Evolutionary conservation across 2,888 invertebrate species (phyloP).

Genomic region (Caenorhabditis japonica): DNA sequence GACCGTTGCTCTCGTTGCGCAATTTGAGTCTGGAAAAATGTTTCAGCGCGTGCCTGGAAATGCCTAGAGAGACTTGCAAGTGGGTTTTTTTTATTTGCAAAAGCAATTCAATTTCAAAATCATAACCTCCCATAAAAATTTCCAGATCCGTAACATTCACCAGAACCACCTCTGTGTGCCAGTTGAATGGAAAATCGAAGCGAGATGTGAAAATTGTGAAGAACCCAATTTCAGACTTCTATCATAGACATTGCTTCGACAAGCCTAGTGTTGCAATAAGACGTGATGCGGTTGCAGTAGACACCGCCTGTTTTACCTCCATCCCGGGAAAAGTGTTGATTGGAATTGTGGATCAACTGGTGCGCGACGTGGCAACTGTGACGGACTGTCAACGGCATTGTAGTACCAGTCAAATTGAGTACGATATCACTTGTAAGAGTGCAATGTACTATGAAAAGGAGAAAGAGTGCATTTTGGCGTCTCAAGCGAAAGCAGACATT

Average conservation of each 20-base stretch:
- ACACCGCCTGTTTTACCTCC: constrained; percentile 39
- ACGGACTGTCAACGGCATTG: constrained; percentile 62
- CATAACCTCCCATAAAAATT: too few relatives aligned
- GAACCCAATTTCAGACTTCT: constrained; percentile 58
- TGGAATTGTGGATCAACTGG: constrained; percentile 68
- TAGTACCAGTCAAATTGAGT: constrained; percentile 53
- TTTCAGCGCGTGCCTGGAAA: constrained; percentile 50
- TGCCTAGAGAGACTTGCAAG: constrained; percentile 53
- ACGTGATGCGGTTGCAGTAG: constrained; percentile 29
- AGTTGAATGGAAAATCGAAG: constrained; percentile 57
- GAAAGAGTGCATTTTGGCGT: constrained; percentile 70
- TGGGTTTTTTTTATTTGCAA: constrained; percentile 12
- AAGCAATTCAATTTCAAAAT: neutral
- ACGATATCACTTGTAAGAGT: constrained; percentile 63
- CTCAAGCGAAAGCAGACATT: constrained; percentile 62
- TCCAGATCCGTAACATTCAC: constrained; percentile 55
- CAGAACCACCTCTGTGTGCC: constrained; percentile 45
- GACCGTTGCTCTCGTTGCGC: constrained; percentile 31
- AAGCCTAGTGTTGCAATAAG: constrained; percentile 28
- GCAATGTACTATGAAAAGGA: constrained; percentile 69
- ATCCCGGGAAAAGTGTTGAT: constrained; percentile 60
- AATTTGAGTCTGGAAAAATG: constrained; percentile 39
- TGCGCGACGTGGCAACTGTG: constrained; percentile 59
- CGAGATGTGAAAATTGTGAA: constrained; percentile 45
- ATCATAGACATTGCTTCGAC: constrained; percentile 56